phyloP scores from a whole-genome alignment of 1,140 invertebrate genomes.

The Pseudobourletiella spinata region DNA sequence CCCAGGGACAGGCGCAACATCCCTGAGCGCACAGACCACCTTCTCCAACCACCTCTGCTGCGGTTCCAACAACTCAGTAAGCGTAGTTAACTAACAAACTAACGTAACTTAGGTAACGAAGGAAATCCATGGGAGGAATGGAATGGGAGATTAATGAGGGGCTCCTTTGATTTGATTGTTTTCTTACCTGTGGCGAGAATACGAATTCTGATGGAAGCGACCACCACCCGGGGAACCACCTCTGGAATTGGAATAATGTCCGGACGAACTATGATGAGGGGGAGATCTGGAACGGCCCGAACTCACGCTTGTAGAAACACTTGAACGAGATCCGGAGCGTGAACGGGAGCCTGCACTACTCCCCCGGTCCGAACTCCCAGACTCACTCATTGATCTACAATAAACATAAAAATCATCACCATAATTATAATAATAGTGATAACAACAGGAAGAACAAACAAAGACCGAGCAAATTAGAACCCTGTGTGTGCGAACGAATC shows the following conservation, averaged over 20 bases:
- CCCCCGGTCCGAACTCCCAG: conserved; percentile 42
- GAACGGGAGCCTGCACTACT: conserved; percentile 45
- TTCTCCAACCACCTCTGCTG: no score
- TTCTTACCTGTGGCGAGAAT: conserved; percentile 34
- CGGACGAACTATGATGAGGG: conserved; percentile 30
- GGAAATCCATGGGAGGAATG: no score
- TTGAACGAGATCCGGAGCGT: conserved; percentile 44
- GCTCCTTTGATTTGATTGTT: no score
- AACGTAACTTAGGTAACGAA: no score
- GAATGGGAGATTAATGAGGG: no score
- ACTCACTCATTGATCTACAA: conserved; percentile 41
- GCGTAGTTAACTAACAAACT: no score
- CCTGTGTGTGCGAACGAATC: no score
- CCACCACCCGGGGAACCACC: conserved; percentile 22
- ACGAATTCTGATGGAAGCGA: conserved; percentile 34
- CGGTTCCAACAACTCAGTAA: no score
- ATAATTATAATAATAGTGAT: not conserved
- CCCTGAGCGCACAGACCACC: no score
- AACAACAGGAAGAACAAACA: no score
- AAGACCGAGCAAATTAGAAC: no score
- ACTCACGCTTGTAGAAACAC: conserved; percentile 32
- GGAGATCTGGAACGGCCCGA: conserved; percentile 34
- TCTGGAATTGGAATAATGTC: conserved; percentile 34
- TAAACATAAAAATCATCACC: not conserved
- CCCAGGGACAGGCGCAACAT: no score